These are phyloP conservation scores for Clunio marinus DNA, from an alignment of 2,888 invertebrate species.

Conservation along the genomic window DNA sequence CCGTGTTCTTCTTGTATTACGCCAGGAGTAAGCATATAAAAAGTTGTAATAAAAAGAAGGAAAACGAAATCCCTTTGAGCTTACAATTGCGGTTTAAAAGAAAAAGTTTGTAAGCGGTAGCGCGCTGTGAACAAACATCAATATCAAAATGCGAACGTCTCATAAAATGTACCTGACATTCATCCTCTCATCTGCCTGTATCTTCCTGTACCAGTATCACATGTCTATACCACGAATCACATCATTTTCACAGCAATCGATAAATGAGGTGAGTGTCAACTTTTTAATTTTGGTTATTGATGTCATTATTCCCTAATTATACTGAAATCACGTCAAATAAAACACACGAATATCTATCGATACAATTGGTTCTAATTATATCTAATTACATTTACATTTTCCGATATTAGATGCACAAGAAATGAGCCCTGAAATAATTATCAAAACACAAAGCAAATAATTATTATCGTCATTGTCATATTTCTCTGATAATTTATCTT, in stretches of 20 bases:
- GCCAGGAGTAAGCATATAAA: too few relatives aligned
- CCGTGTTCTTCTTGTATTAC: too few relatives aligned
- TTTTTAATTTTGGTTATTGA: slow-evolving; percentile 13
- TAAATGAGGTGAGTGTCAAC: slow-evolving; percentile 25
- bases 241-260: slow-evolving; percentile 25
- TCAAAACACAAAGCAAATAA: background rate
- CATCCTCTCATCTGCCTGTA: slow-evolving; percentile 58
- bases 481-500: background rate
- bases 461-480: background rate
- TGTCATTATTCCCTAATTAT: slow-evolving; percentile 4
- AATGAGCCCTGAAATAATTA: background rate
- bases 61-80: background rate
- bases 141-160: slow-evolving; percentile 53
- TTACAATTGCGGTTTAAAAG: background rate
- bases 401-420: too few relatives aligned
- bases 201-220: slow-evolving; percentile 63
- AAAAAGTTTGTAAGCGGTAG: background rate
- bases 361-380: background rate
- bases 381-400: slow-evolving; percentile 9
- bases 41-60: too few relatives aligned
- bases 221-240: slow-evolving; percentile 54
- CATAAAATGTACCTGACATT: slow-evolving; percentile 64
- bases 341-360: background rate
- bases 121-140: slow-evolving; percentile 1
- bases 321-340: background rate